phyloP scores from a whole-genome alignment of 2,797 vertebrate genomes.

The Lophius americanus region DNA sequence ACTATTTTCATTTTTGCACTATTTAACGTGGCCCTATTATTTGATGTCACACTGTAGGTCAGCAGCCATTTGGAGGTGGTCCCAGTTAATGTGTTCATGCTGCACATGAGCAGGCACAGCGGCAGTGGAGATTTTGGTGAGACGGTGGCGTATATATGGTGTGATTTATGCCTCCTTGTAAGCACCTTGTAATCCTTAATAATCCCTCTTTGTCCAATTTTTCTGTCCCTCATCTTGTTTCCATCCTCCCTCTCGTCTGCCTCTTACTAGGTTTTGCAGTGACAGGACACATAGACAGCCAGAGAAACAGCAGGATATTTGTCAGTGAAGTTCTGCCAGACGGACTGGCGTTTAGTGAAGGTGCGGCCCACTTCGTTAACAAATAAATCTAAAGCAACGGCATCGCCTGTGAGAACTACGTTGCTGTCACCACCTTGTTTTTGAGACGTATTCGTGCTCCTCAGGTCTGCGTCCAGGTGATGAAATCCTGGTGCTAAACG shows the following conservation, averaged over 20 bases:
- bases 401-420: not conserved
- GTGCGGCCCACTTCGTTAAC: constrained; percentile 60
- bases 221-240: not conserved
- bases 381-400: not conserved
- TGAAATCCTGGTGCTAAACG: constrained; percentile 89
- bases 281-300: constrained; percentile 86
- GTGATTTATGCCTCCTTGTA: not conserved
- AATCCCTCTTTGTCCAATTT: not conserved
- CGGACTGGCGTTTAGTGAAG: constrained; percentile 87
- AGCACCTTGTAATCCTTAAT: not conserved
- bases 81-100: constrained; percentile 66
- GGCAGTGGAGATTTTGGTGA: constrained; percentile 76
- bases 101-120: constrained; percentile 71
- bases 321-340: constrained; percentile 90
- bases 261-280: constrained; percentile 87
- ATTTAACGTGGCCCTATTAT: constrained; percentile 38
- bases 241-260: not conserved
- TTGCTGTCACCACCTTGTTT: not conserved
- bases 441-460: not conserved
- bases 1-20: constrained; percentile 14
- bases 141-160: constrained; percentile 5
- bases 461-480: constrained; percentile 89
- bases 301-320: constrained; percentile 85
- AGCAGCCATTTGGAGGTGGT: constrained; percentile 89
- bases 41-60: constrained; percentile 73